These are phyloP conservation scores for Drosophila diplacantha DNA, from an alignment of 2,888 invertebrate species.

Conservation along the genomic window DNA sequence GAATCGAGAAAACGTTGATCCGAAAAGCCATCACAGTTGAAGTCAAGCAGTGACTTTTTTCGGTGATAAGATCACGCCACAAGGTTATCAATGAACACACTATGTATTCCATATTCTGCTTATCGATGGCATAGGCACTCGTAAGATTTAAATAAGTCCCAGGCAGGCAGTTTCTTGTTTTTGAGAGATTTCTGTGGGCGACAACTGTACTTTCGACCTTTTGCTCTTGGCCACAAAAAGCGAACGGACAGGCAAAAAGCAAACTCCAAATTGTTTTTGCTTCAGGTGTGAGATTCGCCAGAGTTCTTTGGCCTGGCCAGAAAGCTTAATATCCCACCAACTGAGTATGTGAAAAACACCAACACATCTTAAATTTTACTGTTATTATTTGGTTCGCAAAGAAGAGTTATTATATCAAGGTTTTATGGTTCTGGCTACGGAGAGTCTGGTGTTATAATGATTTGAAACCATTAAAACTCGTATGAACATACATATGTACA, in stretches of 20 bases:
- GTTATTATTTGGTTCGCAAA: background rate
- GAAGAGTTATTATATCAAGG: background rate
- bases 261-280: slow-evolving; percentile 21
- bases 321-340: background rate
- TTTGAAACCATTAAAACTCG: background rate
- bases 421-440: no score
- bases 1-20: slow-evolving; percentile 1
- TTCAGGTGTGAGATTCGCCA: slow-evolving; percentile 13
- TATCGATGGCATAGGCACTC: slow-evolving; percentile 38
- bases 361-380: no score
- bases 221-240: slow-evolving; percentile 16
- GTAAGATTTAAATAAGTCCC: slow-evolving; percentile 26
- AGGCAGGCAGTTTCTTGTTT: slow-evolving; percentile 3
- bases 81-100: slow-evolving; percentile 28
- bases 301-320: slow-evolving; percentile 23
- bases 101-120: slow-evolving; percentile 26
- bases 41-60: slow-evolving; percentile 24
- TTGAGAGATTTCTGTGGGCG: background rate
- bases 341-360: background rate
- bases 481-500: no score
- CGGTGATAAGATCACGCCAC: slow-evolving; percentile 26
- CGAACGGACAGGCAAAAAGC: slow-evolving; percentile 19
- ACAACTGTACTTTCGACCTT: slow-evolving; percentile 36
- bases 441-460: background rate
- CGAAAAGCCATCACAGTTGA: slow-evolving; percentile 20